Percentiles rank a stretch among this genome's conserved stretches.
Conservation (phyloP, 2,888 invertebrate genomes). For the Chaetogeoica ovagalla region DNA sequence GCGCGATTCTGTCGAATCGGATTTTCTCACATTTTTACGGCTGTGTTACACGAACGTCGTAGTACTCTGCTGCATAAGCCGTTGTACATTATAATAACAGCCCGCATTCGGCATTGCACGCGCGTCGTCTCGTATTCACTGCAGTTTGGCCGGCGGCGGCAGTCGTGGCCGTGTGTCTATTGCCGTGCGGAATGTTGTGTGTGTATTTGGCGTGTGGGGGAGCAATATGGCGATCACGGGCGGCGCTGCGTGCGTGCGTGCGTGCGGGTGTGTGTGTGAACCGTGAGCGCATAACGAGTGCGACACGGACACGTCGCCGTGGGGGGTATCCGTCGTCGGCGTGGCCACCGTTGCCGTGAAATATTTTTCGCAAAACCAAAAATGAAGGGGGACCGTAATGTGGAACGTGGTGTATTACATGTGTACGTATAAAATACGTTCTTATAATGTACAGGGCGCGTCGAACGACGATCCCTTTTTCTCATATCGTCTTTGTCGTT, state of each 20-base stretch:
- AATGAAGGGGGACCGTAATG: neutral
- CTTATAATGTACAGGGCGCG: neutral
- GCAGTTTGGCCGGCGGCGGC: neutral
- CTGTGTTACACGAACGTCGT: too few relatives aligned
- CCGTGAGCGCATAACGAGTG: neutral
- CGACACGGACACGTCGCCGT: slow-evolving; percentile 5
- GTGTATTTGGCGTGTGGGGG: neutral
- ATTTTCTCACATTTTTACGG: too few relatives aligned
- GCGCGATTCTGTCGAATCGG: too few relatives aligned
- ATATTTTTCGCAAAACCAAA: neutral
- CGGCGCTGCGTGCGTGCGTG: neutral
- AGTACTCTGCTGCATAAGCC: too few relatives aligned
- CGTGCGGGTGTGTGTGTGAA: neutral
- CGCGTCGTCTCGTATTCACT: neutral
- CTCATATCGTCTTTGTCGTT: too few relatives aligned
- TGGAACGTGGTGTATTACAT: neutral
- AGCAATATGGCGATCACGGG: slow-evolving; percentile 35
- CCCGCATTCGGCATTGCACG: slow-evolving; percentile 10
- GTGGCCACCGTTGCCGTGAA: neutral
- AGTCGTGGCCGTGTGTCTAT: neutral
- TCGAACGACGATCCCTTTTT: too few relatives aligned
- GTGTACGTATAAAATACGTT: neutral
- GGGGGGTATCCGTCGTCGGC: slow-evolving; percentile 12
- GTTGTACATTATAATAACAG: too few relatives aligned
- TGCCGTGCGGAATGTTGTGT: slow-evolving; percentile 13